These are phyloP conservation scores for Butastur rufipennis DNA, from an alignment of 2,113 vertebrate species.

Conservation along the genomic window DNA sequence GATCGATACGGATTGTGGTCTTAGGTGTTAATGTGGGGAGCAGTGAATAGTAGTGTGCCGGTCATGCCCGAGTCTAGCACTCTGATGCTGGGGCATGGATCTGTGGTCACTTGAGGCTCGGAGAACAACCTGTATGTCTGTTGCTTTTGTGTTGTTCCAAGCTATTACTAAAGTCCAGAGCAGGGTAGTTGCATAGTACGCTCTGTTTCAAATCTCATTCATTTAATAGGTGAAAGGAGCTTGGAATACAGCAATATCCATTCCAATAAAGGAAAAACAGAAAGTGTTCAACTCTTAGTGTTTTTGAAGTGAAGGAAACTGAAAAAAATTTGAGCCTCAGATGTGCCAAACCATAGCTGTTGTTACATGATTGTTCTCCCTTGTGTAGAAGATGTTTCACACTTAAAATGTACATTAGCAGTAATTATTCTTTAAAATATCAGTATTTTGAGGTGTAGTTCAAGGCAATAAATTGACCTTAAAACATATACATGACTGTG, in stretches of 20 bases:
- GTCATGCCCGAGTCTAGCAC: background rate
- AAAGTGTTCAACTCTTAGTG: background rate
- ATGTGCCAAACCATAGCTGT: background rate
- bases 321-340: background rate
- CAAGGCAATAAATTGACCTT: background rate
- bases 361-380: background rate
- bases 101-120: background rate
- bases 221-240: background rate
- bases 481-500: background rate
- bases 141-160: background rate
- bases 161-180: background rate
- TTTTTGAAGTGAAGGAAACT: background rate
- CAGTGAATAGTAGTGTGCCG: background rate
- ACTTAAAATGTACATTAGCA: background rate
- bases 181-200: fast-evolving
- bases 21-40: background rate
- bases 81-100: background rate
- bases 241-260: background rate
- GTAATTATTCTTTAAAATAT: background rate
- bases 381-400: background rate
- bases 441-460: background rate
- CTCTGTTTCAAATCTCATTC: background rate
- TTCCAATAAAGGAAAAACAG: background rate
- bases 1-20: background rate
- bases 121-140: background rate